phyloP scores from a whole-genome alignment of 2,113 vertebrate genomes.

The Passer domesticus region DNA sequence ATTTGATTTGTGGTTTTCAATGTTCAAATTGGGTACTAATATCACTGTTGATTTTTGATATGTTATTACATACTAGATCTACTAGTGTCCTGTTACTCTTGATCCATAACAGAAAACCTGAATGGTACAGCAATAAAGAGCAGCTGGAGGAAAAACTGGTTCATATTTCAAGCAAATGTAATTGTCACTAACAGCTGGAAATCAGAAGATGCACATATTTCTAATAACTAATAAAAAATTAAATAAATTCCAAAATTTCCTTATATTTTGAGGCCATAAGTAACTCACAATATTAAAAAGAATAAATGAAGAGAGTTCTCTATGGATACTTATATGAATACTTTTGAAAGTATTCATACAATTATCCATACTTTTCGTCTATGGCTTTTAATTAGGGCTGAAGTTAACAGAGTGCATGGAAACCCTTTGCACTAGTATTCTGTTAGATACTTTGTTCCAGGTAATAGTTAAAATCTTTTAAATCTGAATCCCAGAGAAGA shows the following conservation, averaged over 20 bases:
- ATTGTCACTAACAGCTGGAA: neutral
- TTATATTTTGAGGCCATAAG: neutral
- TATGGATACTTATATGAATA: neutral
- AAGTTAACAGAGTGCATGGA: neutral
- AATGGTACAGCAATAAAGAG: neutral
- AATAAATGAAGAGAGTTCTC: neutral
- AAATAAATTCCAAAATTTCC: neutral
- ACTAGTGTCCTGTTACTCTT: neutral
- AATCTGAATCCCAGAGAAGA: neutral
- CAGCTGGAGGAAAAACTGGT: neutral
- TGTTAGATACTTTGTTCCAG: neutral
- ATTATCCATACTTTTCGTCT: too few relatives aligned
- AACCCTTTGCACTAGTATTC: neutral
- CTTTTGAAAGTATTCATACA: neutral
- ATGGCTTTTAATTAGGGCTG: neutral
- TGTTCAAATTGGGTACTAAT: neutral
- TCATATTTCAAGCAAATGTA: neutral
- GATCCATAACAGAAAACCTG: neutral
- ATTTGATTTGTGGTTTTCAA: neutral
- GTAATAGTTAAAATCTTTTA: neutral
- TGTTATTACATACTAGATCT: neutral
- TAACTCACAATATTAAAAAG: neutral
- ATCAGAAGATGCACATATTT: neutral
- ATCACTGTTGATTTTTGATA: neutral
- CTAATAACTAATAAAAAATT: neutral